phyloP scores from a whole-genome alignment of 2,797 vertebrate genomes.

The Hozukius guyotensis region DNA sequence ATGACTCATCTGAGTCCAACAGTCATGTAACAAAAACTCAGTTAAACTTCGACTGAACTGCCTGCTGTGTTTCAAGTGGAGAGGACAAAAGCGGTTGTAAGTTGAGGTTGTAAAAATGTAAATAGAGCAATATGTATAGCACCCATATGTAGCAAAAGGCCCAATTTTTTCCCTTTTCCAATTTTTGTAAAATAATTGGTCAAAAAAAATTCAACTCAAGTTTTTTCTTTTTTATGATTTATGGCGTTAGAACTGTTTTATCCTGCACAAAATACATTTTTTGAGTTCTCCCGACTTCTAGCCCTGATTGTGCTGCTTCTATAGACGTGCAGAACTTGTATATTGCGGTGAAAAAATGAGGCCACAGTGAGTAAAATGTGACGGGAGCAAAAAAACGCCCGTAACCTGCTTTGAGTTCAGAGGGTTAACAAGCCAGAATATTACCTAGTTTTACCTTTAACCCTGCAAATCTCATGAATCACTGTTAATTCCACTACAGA shows the following conservation, averaged over 20 bases:
- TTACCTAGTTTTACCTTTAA: neutral
- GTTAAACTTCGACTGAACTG: neutral
- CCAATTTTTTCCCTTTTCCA: neutral
- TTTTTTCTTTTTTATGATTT: too few species aligned
- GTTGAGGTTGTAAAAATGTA: too few species aligned
- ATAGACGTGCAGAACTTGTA: neutral
- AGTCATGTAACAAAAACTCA: neutral
- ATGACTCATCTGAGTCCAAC: neutral
- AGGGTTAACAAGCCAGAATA: neutral
- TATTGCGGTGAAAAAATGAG: neutral
- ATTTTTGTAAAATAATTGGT: too few species aligned
- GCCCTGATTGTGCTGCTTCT: neutral
- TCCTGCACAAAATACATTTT: neutral
- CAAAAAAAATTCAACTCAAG: too few species aligned
- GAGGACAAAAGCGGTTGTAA: too few species aligned
- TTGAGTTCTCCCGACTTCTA: neutral
- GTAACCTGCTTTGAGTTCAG: neutral
- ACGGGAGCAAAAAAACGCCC: too few species aligned
- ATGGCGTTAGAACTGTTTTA: neutral
- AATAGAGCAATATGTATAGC: rapidly evolving
- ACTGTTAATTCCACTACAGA: neutral
- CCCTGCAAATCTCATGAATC: neutral
- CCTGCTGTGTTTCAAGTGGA: neutral
- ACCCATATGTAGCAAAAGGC: rapidly evolving
- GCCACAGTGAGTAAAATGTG: too few species aligned